Percentiles rank a stretch among this genome's conserved stretches.
Evolutionary conservation across 2,888 invertebrate species (phyloP).

Genomic region (Leucoptera coffeella): DNA sequence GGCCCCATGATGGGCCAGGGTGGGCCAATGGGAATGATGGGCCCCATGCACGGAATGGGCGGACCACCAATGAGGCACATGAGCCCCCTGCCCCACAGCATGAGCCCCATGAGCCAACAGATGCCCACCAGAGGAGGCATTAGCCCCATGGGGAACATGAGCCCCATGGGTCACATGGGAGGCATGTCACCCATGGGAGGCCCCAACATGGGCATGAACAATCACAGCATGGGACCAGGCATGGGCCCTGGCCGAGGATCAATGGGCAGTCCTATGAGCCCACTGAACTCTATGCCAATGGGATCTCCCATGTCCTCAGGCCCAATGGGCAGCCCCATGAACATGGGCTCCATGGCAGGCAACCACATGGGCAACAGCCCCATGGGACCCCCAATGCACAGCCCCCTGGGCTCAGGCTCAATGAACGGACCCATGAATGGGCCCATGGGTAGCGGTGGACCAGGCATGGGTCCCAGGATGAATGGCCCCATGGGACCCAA

Average conservation of each 20-base stretch:
- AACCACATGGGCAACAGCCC: conserved; percentile 64
- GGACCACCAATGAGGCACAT: conserved; percentile 61
- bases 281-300: conserved; percentile 68
- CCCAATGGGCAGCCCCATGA: conserved; percentile 70
- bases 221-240: conserved; percentile 57
- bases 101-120: conserved; percentile 59
- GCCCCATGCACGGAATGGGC: conserved; percentile 57
- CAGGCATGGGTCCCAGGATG: conserved; percentile 50
- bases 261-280: conserved; percentile 69
- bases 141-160: conserved; percentile 66
- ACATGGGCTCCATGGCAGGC: conserved; percentile 57
- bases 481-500: conserved; percentile 50
- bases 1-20: conserved; percentile 64
- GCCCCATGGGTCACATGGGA: conserved; percentile 64
- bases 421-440: conserved; percentile 55
- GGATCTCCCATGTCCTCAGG: conserved; percentile 65
- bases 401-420: conserved; percentile 54
- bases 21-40: conserved; percentile 61
- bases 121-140: conserved; percentile 59
- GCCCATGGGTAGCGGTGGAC: conserved; percentile 56
- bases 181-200: conserved; percentile 67
- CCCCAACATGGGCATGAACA: conserved; percentile 61
- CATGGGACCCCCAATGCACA: conserved; percentile 73
- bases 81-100: conserved; percentile 54
- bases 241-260: conserved; percentile 51